Percentiles rank a stretch among this genome's conserved stretches.
These are phyloP conservation scores for Aelia acuminata DNA, from an alignment of 2,888 invertebrate species.

Conservation along the genomic window DNA sequence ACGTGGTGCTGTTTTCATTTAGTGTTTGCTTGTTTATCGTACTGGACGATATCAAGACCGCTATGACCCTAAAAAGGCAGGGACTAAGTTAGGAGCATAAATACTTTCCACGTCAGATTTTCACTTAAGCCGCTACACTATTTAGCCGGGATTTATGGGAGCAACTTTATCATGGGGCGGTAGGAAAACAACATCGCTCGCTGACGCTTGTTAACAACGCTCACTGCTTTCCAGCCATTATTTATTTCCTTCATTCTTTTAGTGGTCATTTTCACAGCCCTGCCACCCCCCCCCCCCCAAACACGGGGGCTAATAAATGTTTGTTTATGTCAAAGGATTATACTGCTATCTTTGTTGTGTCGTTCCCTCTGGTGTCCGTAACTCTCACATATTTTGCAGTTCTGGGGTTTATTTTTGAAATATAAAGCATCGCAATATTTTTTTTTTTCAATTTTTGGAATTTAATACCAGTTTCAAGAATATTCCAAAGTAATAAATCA, in stretches of 20 bases:
- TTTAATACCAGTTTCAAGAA: no score
- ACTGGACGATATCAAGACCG: neutral
- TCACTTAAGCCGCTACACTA: conserved; percentile 35
- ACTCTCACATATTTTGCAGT: neutral
- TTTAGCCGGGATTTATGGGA: neutral
- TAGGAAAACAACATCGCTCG: conserved; percentile 24
- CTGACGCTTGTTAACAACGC: conserved; percentile 28
- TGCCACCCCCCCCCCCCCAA: neutral
- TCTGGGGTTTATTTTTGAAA: neutral
- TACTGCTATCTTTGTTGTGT: conserved; percentile 21
- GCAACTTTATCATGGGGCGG: conserved; percentile 29
- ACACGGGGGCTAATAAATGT: conserved; percentile 3
- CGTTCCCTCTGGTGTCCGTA: neutral
- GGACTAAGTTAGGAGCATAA: conserved; percentile 7
- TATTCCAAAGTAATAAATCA: no score
- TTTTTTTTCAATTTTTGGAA: no score
- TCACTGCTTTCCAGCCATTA: conserved; percentile 1
- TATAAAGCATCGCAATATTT: neutral
- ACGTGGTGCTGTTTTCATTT: neutral
- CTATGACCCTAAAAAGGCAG: conserved; percentile 18
- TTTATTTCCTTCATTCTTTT: conserved; percentile 29
- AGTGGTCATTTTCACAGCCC: conserved; percentile 28
- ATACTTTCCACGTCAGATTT: conserved; percentile 32
- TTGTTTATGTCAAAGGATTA: conserved; percentile 24
- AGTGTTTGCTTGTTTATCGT: neutral